phyloP scores from a whole-genome alignment of 2,113 vertebrate species.

The Labeo catla region DNA sequence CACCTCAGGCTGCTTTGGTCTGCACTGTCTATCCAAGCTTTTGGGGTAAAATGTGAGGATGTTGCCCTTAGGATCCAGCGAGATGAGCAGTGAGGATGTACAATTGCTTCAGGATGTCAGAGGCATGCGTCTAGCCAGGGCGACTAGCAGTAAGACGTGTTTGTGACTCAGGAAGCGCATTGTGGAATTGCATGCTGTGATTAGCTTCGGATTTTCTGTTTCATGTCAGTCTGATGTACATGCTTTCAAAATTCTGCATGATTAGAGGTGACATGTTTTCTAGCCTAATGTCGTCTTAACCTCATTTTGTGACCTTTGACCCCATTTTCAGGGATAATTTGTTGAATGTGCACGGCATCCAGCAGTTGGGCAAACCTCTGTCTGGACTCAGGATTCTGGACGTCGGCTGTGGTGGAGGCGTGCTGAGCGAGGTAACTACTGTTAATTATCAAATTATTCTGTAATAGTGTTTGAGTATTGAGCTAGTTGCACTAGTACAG shows the following conservation, averaged over 20 bases:
- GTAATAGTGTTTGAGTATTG: too few relatives aligned
- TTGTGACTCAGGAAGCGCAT: background rate
- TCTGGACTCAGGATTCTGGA: conserved; percentile 87
- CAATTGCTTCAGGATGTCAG: conserved; percentile 7
- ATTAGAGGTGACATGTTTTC: background rate
- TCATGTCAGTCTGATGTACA: background rate
- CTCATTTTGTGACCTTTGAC: conserved; percentile 25
- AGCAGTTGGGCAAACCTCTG: conserved; percentile 82
- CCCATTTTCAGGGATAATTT: conserved; percentile 85
- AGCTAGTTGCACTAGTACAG: background rate
- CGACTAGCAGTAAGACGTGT: background rate
- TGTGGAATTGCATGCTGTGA: background rate
- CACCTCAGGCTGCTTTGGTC: conserved; percentile 35
- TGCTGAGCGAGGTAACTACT: conserved; percentile 87
- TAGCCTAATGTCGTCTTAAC: background rate
- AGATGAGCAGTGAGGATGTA: conserved; percentile 4
- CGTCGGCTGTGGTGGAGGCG: conserved; percentile 92
- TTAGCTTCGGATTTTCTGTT: conserved; percentile 30
- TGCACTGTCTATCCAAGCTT: conserved; percentile 3
- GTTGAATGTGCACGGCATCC: conserved; percentile 77
- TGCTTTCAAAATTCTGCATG: background rate
- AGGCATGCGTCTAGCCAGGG: conserved; percentile 8
- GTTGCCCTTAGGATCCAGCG: background rate
- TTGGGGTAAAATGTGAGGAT: background rate
- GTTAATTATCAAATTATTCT: background rate